A percentile compares a stretch with the other conserved stretches of the same genome.
phyloP scores from a whole-genome alignment of 2,797 vertebrate genomes.

The Cyprinella venusta region DNA sequence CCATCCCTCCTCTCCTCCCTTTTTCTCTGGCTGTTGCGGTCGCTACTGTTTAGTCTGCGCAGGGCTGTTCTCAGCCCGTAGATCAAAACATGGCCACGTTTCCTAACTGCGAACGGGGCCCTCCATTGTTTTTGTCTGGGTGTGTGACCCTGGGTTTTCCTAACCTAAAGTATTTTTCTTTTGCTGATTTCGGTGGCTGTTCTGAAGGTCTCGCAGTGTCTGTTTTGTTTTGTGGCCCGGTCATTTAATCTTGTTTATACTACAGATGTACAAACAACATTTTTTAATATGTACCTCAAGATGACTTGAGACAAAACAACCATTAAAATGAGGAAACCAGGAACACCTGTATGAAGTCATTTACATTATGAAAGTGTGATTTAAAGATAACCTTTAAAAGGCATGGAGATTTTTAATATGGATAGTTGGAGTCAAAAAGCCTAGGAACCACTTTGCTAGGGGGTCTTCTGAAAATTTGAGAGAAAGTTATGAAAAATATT shows the following conservation, averaged over 20 bases:
- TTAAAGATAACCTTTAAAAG: not conserved
- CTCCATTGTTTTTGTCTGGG: slow-evolving; percentile 56
- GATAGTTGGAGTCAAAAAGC: not conserved
- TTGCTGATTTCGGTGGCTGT: slow-evolving; percentile 36
- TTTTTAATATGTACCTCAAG: not conserved
- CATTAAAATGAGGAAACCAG: not conserved
- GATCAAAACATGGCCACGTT: slow-evolving; percentile 72
- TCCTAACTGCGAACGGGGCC: slow-evolving; percentile 62
- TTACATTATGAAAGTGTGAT: not conserved
- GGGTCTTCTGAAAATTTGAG: not conserved
- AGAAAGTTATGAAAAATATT: not conserved
- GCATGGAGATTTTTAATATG: not conserved
- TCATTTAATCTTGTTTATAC: slow-evolving; percentile 11
- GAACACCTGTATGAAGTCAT: not conserved
- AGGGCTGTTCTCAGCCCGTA: slow-evolving; percentile 60
- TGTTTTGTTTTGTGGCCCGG: not conserved
- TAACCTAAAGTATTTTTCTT: slow-evolving; percentile 45
- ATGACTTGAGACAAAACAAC: not conserved
- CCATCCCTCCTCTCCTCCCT: slow-evolving; percentile 49
- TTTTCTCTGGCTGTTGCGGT: slow-evolving; percentile 49
- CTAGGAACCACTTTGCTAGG: not conserved
- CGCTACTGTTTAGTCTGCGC: slow-evolving; percentile 78
- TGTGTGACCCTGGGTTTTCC: slow-evolving; percentile 49
- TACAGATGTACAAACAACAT: not conserved
- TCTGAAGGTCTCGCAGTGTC: slow-evolving; percentile 47